Conservation (phyloP, 35 echinoderm and acorn worm species). For the Heliocidaris erythrogramma region DNA sequence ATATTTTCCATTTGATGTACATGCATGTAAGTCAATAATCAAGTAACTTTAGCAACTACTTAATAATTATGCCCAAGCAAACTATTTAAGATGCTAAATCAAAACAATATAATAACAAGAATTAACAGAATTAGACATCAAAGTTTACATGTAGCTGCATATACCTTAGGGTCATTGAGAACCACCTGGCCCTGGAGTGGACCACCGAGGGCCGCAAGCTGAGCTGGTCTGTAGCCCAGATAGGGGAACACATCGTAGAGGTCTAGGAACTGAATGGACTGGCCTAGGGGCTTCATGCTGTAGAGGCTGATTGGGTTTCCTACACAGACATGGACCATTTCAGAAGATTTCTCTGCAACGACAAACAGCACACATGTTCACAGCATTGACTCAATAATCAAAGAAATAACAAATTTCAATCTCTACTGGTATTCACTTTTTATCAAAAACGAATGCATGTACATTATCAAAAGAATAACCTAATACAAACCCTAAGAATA, state of each 20-base stretch:
- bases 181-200: slow-evolving; percentile 77
- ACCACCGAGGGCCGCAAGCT: slow-evolving; percentile 75
- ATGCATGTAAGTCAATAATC: too few relatives aligned
- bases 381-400: neutral
- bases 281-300: slow-evolving; percentile 69
- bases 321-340: slow-evolving; percentile 76
- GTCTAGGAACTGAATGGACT: slow-evolving; percentile 80
- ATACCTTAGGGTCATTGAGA: slow-evolving; percentile 88
- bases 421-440: neutral
- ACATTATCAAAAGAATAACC: too few relatives aligned
- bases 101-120: too few relatives aligned
- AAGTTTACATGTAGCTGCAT: neutral
- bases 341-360: slow-evolving; percentile 46
- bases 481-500: too few relatives aligned
- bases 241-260: slow-evolving; percentile 91
- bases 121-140: too few relatives aligned
- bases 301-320: slow-evolving; percentile 93
- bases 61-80: too few relatives aligned
- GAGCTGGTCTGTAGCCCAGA: slow-evolving; percentile 62
- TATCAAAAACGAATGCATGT: too few relatives aligned
- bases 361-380: neutral
- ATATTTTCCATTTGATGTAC: too few relatives aligned
- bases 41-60: too few relatives aligned
- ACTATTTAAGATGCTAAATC: too few relatives aligned
- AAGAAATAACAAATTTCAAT: neutral